These are phyloP conservation scores for Drusus annulatus DNA, from an alignment of 1,140 invertebrate genomes.

Conservation along the genomic window DNA sequence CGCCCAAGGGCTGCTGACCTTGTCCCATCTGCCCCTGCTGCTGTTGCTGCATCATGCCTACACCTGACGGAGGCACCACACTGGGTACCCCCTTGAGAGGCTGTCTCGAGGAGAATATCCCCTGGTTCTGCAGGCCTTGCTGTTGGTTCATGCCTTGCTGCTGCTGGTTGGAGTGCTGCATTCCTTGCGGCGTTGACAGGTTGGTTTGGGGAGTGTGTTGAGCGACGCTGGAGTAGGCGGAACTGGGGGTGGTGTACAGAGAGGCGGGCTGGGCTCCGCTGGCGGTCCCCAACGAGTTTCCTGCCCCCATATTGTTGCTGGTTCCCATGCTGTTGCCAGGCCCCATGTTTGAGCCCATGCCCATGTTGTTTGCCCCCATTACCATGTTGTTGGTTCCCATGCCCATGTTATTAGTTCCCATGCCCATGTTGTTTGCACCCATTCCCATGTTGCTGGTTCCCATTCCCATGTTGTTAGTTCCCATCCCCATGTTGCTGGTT, in stretches of 20 bases:
- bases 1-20: slow-evolving; percentile 64
- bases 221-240: slow-evolving; percentile 24
- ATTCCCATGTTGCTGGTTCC: slow-evolving; percentile 11
- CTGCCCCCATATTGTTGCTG: slow-evolving; percentile 63
- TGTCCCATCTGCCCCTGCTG: slow-evolving; percentile 59
- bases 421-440: slow-evolving; percentile 39
- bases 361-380: slow-evolving; percentile 6
- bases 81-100: slow-evolving; percentile 72
- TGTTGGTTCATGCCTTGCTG: slow-evolving; percentile 45
- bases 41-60: slow-evolving; percentile 64
- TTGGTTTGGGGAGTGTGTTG: slow-evolving; percentile 63
- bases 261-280: slow-evolving; percentile 18
- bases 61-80: slow-evolving; percentile 69
- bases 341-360: slow-evolving; percentile 29
- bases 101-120: slow-evolving; percentile 62
- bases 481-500: slow-evolving; percentile 48
- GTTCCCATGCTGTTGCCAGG: slow-evolving; percentile 21
- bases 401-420: slow-evolving; percentile 37
- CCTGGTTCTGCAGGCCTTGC: slow-evolving; percentile 56
- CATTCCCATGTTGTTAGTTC: slow-evolving; percentile 44
- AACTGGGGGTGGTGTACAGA: slow-evolving; percentile 30
- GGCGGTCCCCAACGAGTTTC: slow-evolving; percentile 63
- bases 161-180: slow-evolving; percentile 40
- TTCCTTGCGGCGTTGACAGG: slow-evolving; percentile 43
- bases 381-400: slow-evolving; percentile 30